Percentiles rank a stretch among this genome's conserved stretches.
Conservation (phyloP, 2,888 invertebrate species). For the Pinctada fucata region DNA sequence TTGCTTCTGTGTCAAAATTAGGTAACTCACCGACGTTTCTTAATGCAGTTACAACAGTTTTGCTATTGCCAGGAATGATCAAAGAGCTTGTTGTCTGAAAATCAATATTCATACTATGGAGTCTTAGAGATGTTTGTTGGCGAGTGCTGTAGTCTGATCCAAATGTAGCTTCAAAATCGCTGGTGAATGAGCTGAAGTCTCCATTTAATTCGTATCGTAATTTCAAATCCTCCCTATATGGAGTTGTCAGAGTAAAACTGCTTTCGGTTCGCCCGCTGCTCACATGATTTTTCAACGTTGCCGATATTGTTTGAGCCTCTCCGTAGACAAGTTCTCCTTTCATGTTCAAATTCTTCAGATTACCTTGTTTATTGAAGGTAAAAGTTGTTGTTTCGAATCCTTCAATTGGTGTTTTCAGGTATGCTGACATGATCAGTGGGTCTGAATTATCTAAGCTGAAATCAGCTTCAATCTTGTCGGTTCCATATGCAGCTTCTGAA, state of each 20-base stretch:
- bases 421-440: slow-evolving; percentile 14
- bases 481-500: background rate
- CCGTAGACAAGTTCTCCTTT: background rate
- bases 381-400: slow-evolving; percentile 42
- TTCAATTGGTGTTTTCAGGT: slow-evolving; percentile 29
- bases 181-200: slow-evolving; percentile 32
- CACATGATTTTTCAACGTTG: slow-evolving; percentile 3
- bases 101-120: slow-evolving; percentile 22
- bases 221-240: slow-evolving; percentile 44
- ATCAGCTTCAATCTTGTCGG: slow-evolving; percentile 11
- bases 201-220: slow-evolving; percentile 38
- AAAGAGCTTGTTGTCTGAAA: slow-evolving; percentile 27
- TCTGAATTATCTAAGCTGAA: background rate
- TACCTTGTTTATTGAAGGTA: slow-evolving; percentile 40
- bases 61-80: slow-evolving; percentile 32
- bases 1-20: slow-evolving; percentile 28
- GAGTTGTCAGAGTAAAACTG: slow-evolving; percentile 40
- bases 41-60: slow-evolving; percentile 31
- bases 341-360: slow-evolving; percentile 15
- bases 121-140: slow-evolving; percentile 30
- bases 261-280: background rate
- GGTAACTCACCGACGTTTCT: slow-evolving; percentile 36
- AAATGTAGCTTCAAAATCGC: slow-evolving; percentile 21
- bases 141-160: slow-evolving; percentile 37
- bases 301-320: slow-evolving; percentile 4